Evolutionary conservation across 1,140 invertebrate genomes (phyloP).

Genomic region (Brachionus angularis): DNA sequence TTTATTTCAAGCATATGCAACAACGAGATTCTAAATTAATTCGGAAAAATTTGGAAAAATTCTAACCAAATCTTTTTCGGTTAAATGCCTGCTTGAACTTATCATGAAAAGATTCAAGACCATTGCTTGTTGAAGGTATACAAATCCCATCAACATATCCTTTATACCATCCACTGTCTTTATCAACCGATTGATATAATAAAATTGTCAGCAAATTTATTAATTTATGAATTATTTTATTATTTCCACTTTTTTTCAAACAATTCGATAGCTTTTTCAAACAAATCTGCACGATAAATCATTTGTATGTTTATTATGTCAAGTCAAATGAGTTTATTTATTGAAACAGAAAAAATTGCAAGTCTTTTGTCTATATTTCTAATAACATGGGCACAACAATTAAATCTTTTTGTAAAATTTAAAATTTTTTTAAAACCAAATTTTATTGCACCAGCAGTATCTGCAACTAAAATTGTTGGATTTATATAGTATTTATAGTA

Average conservation of each 20-base stretch:
- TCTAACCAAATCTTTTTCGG: constrained; percentile 9
- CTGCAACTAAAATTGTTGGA: constrained; percentile 2
- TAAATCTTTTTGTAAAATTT: background rate
- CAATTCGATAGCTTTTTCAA: background rate
- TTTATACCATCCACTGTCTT: constrained; percentile 12
- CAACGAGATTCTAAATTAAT: too few species aligned
- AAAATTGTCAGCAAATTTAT: constrained; percentile 13
- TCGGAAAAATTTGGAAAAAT: too few species aligned
- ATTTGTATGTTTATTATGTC: constrained; percentile 1
- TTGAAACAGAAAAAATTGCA: background rate
- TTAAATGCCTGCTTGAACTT: background rate
- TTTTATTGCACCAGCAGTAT: constrained; percentile 3
- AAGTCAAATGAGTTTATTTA: background rate
- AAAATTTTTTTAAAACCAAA: background rate
- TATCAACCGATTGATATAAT: background rate
- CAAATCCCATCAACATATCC: constrained; percentile 12
- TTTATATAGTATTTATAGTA: too few species aligned
- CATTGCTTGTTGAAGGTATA: constrained; percentile 1
- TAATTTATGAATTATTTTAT: constrained; percentile 7
- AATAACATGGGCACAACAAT: background rate
- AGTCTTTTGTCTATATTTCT: constrained; percentile 10
- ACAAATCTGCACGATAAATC: background rate
- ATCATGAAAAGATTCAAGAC: constrained; percentile 8
- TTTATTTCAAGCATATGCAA: too few species aligned
- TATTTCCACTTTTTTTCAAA: constrained; percentile 9